Conservation (phyloP, 2,797 vertebrate species). For the Pantherophis alleghaniensis region DNA sequence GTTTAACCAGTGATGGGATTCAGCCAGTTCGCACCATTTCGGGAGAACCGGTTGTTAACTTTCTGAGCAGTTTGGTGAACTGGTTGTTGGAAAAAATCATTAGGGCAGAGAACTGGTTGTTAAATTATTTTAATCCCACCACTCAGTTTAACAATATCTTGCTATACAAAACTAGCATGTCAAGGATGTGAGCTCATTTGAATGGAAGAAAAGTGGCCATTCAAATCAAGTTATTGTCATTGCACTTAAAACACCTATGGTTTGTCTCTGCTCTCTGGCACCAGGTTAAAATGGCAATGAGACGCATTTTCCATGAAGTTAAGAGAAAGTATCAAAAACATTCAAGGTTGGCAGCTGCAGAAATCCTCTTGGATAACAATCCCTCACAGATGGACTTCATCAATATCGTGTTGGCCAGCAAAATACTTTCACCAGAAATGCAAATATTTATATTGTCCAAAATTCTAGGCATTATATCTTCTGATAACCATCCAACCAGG, state of each 20-base stretch:
- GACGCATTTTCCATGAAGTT: slow-evolving; percentile 64
- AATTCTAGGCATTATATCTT: slow-evolving; percentile 49
- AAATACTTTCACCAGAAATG: slow-evolving; percentile 45
- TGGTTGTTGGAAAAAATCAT: too few relatives aligned
- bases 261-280: accelerated
- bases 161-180: neutral
- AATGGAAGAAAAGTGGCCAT: neutral
- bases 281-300: slow-evolving; percentile 65
- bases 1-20: neutral
- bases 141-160: neutral
- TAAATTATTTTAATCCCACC: too few relatives aligned
- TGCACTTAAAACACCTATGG: neutral
- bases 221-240: neutral
- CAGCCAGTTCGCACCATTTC: too few relatives aligned
- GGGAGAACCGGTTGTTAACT: too few relatives aligned
- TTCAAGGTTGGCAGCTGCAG: slow-evolving; percentile 58
- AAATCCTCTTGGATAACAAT: slow-evolving; percentile 59
- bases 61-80: too few relatives aligned
- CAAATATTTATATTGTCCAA: slow-evolving; percentile 60
- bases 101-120: too few relatives aligned
- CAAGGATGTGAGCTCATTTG: neutral
- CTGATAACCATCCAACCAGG: slow-evolving; percentile 46
- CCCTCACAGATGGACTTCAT: slow-evolving; percentile 57
- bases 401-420: slow-evolving; percentile 59
- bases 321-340: slow-evolving; percentile 45